Evolutionary conservation across 2,113 vertebrate species (phyloP).

Genomic region (Tympanuchus pallidicinctus): DNA sequence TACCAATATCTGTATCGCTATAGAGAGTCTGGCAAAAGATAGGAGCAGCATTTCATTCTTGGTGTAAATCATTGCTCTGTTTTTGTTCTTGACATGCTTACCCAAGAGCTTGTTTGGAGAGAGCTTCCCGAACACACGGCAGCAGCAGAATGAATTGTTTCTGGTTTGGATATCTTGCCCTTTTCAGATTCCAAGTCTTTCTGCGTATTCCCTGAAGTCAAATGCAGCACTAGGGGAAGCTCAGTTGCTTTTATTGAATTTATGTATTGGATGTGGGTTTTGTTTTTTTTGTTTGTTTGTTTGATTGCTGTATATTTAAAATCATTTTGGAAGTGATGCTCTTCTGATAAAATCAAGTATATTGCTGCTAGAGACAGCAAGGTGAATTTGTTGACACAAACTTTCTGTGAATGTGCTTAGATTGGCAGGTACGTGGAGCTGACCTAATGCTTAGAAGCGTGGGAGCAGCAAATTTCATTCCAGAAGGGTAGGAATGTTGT

Average conservation of each 20-base stretch:
- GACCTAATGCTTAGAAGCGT: not conserved
- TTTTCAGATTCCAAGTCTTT: constrained; percentile 2
- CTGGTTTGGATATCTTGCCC: not conserved
- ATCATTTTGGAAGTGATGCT: not conserved
- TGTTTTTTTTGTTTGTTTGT: not conserved
- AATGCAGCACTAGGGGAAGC: not conserved
- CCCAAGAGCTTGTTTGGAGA: not conserved
- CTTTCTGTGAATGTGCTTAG: not conserved
- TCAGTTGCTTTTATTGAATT: not conserved
- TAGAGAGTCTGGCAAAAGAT: not conserved
- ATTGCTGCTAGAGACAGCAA: not conserved
- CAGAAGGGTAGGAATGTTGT: not conserved
- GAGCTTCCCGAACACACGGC: not conserved
- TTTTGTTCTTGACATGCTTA: constrained; percentile 10
- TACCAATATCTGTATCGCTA: not conserved
- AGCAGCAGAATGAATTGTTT: not conserved
- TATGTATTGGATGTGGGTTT: not conserved
- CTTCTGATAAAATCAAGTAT: not conserved
- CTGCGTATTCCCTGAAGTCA: not conserved
- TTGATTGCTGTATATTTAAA: not conserved
- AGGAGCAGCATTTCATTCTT: not conserved
- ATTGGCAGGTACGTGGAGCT: not conserved
- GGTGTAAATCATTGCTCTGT: not conserved
- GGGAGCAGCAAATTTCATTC: not conserved
- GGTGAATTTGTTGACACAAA: not conserved